These are phyloP conservation scores for Mesitornis unicolor DNA, from an alignment of 2,113 vertebrate genomes.

Conservation along the genomic window DNA sequence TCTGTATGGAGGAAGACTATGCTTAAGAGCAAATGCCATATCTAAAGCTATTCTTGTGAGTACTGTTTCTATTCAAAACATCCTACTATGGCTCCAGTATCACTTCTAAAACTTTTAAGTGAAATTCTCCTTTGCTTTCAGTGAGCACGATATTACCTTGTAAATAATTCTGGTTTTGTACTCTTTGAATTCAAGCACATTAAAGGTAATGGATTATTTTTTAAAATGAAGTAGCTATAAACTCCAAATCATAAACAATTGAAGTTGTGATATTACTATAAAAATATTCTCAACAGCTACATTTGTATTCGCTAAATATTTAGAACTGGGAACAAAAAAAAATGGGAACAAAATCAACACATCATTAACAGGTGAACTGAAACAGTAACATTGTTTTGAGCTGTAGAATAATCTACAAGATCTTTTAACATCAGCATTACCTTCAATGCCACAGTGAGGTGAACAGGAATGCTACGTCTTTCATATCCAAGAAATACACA, in stretches of 20 bases:
- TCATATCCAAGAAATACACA: not conserved
- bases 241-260: not conserved
- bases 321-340: too few species aligned
- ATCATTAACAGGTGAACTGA: not conserved
- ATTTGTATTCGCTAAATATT: not conserved
- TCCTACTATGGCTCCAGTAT: not conserved
- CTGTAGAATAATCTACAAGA: not conserved
- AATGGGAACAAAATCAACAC: not conserved
- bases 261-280: not conserved
- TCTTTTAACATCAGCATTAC: not conserved
- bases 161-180: not conserved
- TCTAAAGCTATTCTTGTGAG: not conserved
- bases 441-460: not conserved
- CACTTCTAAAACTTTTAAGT: not conserved
- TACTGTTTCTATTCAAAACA: not conserved
- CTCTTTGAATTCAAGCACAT: not conserved
- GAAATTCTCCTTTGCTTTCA: not conserved
- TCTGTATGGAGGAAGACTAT: not conserved
- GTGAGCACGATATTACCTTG: not conserved
- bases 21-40: not conserved
- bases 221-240: not conserved
- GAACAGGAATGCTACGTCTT: not conserved
- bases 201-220: not conserved
- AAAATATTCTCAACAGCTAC: not conserved
- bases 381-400: not conserved